These are phyloP conservation scores for Chloebia gouldiae DNA, from an alignment of 2,113 vertebrate species.

Conservation along the genomic window DNA sequence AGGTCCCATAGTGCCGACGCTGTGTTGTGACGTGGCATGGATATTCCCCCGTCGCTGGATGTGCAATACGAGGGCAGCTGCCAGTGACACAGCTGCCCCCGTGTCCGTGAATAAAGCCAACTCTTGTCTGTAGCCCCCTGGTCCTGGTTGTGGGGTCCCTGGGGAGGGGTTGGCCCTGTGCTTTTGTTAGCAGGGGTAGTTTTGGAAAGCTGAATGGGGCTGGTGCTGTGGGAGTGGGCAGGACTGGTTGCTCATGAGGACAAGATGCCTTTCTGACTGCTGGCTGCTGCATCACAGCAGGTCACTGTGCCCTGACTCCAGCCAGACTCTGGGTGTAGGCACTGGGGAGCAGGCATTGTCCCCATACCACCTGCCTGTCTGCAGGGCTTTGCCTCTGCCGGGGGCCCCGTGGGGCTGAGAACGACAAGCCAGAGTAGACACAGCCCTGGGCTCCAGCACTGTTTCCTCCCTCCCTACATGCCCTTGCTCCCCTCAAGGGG, in stretches of 20 bases:
- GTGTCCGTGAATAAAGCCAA: conserved; percentile 80
- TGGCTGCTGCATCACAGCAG: not conserved
- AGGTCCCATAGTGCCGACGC: conserved; percentile 51
- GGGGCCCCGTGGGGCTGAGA: not conserved
- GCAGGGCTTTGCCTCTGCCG: not conserved
- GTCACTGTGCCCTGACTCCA: not conserved
- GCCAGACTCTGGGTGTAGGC: not conserved
- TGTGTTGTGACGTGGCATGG: conserved; percentile 82
- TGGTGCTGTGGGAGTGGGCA: not conserved
- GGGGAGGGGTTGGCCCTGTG: not conserved
- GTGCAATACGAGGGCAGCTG: conserved; percentile 70
- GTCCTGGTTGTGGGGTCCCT: conserved; percentile 12
- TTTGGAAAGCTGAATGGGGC: not conserved
- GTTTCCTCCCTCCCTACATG: accelerated
- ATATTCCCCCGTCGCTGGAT: conserved; percentile 69
- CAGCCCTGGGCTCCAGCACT: not conserved
- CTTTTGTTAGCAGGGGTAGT: not conserved
- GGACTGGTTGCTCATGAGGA: not conserved
- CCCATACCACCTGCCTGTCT: not conserved
- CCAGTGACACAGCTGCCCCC: conserved; percentile 67
- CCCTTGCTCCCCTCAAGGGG: not conserved
- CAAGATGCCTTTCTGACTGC: not conserved
- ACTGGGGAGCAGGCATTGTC: not conserved
- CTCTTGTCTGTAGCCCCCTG: conserved; percentile 74
- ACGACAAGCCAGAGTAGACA: not conserved